Evolutionary conservation across 2,797 vertebrate species (phyloP), one percentile per base, ranked within the genome.

Genomic region (Muraenolepis orangiensis): DNA sequence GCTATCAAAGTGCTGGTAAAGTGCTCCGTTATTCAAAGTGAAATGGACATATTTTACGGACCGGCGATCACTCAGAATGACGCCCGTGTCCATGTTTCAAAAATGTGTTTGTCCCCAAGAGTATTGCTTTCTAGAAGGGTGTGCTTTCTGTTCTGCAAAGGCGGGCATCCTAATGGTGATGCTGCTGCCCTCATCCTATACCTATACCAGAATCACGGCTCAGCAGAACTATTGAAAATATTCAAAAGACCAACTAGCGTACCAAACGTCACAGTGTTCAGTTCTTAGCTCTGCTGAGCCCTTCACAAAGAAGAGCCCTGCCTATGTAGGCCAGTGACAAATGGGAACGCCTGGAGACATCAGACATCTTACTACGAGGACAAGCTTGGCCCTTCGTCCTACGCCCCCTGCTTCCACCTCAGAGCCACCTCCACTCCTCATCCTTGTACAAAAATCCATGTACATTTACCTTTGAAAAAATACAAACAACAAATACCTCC

Each of bases 361-460:
- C 26, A 2, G 23, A n/a, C n/a, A n/a, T n/a, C 57, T 26, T 12
- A 64, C 57, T 26, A 26, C 1, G 31, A 34, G 74, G 66, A 71
- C 83, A 82, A 87, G 85, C 82, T 74, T 51, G 84, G 75, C 51
- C 77, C 31, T 34, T 30, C 64, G 11, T 30, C 26, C 20, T 10
- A 34, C 32, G 10, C 57, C 57, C 57, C 57, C 51, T 61, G 51
- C 20, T n/a, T 67, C 28, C 16, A 31, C 68, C 30, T 18, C 29
- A 20, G 16, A 69, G 28, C 11, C 69, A 16, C 85, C 74, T 57
- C 20, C 32, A 71, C 81, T 70, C 66, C 3, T 13, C 28, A 3
- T 28, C 69, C 70, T 75, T n/a, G n/a, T n/a, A n/a, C 78, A 18
- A 42, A 57, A 42, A 57, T 66, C 31, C 1, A 30, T 51, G 51